Base-by-base conservation (phyloP, 2,797 vertebrate genomes). In the Microctenopoma steveboyesi region DNA sequence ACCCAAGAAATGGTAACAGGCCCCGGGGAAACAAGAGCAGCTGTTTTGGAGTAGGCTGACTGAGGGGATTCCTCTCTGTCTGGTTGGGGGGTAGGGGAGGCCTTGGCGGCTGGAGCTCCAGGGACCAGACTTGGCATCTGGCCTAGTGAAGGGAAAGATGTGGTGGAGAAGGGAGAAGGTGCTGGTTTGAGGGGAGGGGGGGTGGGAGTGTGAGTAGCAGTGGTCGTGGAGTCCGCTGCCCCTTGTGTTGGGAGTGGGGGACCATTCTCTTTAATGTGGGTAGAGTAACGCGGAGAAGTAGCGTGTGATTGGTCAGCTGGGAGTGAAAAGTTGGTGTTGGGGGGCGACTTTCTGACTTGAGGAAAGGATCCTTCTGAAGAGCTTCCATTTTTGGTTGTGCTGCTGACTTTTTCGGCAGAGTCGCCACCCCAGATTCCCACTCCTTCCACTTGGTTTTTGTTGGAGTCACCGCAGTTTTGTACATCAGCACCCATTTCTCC, bases 261-360 rank as follows among this genome's bases (percentile, higher is more conserved):
- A 60, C 98, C 97, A 45, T 99, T 99, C 91, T 99, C 98, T 93
- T 98, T 99, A 87, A 96, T 92, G 79, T 96, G 95, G 81, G 92
- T 92, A 2, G 83, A 66, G 68, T 69, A 89, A 35, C 80, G 83
- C 69, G 88, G 72, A 46, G 75, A 45, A 63, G 79, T 47, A 51
- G 73, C 53, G 79, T 88, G 95, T 72, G 95, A 94, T 74, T 95
- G 96, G 79, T 97, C 95, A 92, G 95, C 95, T 87, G 95, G 94
- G 48, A 83, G 83, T 25, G 86, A 76, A 42, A 86, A 84, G 22
- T 70, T 79, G 65, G 64, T 74, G 82, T 73, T 89, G 54, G 91
- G 81, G 35, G 88, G 84, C 0, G 74, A 79, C 40, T 79, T 88
- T 62, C 79, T 79, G 78, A 76, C 84, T 57, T 87, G 88, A 66